Percentiles rank a stretch among this genome's conserved stretches.
Conservation (phyloP, 2,113 vertebrate genomes). For the Columbina picui region DNA sequence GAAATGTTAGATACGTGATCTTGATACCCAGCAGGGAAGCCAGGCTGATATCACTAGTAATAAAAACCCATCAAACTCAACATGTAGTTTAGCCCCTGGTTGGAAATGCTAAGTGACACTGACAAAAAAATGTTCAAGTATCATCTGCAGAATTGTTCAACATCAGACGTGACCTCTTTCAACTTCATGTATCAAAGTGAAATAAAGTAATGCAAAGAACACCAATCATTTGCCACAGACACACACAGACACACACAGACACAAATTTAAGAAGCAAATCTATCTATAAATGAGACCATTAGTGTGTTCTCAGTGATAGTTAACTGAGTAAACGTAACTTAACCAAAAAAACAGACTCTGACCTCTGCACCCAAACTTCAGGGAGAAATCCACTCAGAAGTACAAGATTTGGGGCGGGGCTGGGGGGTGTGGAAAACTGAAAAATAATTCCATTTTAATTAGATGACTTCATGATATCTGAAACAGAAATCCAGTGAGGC, state of each 20-base stretch:
- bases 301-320: background rate
- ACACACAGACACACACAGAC: no score
- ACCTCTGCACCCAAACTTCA: background rate
- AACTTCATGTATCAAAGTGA: background rate
- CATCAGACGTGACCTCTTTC: background rate
- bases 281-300: background rate
- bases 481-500: constrained; percentile 18
- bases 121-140: constrained; percentile 40
- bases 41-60: constrained; percentile 61
- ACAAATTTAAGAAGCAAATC: background rate
- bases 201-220: background rate
- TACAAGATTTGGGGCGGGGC: background rate
- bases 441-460: constrained; percentile 50
- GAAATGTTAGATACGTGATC: constrained; percentile 40
- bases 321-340: background rate
- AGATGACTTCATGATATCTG: constrained; percentile 3
- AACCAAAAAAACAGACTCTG: background rate
- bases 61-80: constrained; percentile 66
- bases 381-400: background rate
- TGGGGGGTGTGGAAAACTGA: background rate
- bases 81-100: constrained; percentile 25
- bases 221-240: background rate
- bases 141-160: constrained; percentile 44
- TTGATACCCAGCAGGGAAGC: constrained; percentile 52
- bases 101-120: constrained; percentile 50